Conservation (phyloP, 2,888 invertebrate species). For the Parelbella ahira region DNA sequence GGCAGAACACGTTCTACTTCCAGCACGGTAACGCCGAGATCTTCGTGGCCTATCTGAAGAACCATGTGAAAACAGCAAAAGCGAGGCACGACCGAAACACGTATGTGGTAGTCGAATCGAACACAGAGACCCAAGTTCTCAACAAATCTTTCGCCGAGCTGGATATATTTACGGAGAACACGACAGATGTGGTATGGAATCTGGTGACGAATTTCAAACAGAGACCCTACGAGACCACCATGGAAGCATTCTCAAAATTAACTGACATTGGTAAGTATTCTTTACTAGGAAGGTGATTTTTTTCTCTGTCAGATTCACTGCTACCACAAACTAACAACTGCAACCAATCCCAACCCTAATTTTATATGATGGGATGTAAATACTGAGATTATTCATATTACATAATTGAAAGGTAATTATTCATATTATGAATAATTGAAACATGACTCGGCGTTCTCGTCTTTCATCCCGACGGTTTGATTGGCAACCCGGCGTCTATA, state of each 20-base stretch:
- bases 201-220: constrained; percentile 71
- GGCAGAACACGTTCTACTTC: constrained; percentile 91
- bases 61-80: constrained; percentile 83
- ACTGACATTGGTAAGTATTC: constrained; percentile 88
- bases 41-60: constrained; percentile 83
- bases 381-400: no score
- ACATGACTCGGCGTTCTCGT: no score
- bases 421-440: no score
- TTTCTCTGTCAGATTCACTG: no score
- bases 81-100: constrained; percentile 84
- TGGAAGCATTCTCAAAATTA: constrained; percentile 93
- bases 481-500: no score
- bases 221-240: constrained; percentile 89
- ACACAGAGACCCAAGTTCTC: constrained; percentile 83
- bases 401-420: no score
- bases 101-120: constrained; percentile 83
- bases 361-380: no score
- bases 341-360: no score
- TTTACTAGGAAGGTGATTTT: no score
- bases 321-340: no score
- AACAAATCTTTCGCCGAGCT: constrained; percentile 93
- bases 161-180: constrained; percentile 87
- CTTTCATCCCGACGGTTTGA: no score
- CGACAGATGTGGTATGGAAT: constrained; percentile 84
- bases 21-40: constrained; percentile 92